A percentile compares a stretch with the other conserved stretches of the same genome.
phyloP scores from a whole-genome alignment of 2,888 invertebrate genomes.

The Elegia similella region DNA sequence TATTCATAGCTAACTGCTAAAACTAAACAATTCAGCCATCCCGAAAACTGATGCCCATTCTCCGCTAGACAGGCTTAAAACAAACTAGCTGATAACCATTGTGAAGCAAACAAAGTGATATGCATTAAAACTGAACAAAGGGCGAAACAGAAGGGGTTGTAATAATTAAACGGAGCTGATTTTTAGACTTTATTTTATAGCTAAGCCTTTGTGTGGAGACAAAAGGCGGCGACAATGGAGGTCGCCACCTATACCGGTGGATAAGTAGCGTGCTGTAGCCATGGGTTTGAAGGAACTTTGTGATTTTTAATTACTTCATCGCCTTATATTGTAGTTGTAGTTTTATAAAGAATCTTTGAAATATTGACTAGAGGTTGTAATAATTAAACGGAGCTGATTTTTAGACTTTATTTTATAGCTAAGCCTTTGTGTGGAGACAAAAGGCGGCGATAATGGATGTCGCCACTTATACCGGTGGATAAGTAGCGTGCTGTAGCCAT shows the following conservation, averaged over 20 bases:
- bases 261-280: slow-evolving; percentile 26
- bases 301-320: too few relatives aligned
- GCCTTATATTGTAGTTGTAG: too few relatives aligned
- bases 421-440: slow-evolving; percentile 40
- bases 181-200: slow-evolving; percentile 44
- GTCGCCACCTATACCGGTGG: slow-evolving; percentile 36
- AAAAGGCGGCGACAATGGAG: slow-evolving; percentile 40
- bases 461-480: slow-evolving; percentile 36
- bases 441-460: slow-evolving; percentile 38
- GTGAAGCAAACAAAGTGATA: slow-evolving; percentile 22
- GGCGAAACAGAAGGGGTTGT: slow-evolving; percentile 36
- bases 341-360: too few relatives aligned
- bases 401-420: slow-evolving; percentile 42
- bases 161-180: slow-evolving; percentile 43
- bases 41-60: background rate
- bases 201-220: slow-evolving; percentile 38
- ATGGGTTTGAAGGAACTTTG: slow-evolving; percentile 10
- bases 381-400: slow-evolving; percentile 44
- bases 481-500: slow-evolving; percentile 25
- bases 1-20: background rate
- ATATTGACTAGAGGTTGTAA: slow-evolving; percentile 42
- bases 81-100: slow-evolving; percentile 9
- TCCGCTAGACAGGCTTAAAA: background rate
- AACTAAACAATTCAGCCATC: background rate
- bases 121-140: slow-evolving; percentile 32